Base-by-base conservation (phyloP, 1,140 invertebrate species). In the Oscheius sp. region DNA sequence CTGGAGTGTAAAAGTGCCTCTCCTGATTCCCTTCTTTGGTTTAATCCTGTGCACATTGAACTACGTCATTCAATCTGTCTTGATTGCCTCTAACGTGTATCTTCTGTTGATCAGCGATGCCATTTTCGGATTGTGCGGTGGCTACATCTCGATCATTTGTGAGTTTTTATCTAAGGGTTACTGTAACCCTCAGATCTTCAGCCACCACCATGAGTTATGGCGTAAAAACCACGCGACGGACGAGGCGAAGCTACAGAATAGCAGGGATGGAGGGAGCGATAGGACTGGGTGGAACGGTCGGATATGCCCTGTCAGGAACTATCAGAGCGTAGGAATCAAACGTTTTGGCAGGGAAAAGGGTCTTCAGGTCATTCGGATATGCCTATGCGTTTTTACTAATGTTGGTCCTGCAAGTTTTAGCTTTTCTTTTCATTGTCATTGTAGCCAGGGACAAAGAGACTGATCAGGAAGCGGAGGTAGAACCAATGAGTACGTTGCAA, bases 21-120 rank as follows among this genome's bases (percentile, higher is more conserved):
- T 82, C 23, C 23, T 81, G n/a, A 74, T 81, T 28, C 80, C 79
- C 3, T 74, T 83, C 46, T 7, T 79, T 74, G 80, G 80, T n/a
- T 45, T 81, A 18, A 55, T 81, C 46, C 29, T 81, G n/a, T 58
- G 59, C 15, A 73, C 78, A 34, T 29, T 82, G 26, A 81, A 81
- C 49, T 81, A 81, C 67, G 61, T 81, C 3, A 29, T 83, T 10
- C 80, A 81, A 62, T 63, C 74, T 28, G 38, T 64, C 32, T 76
- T 68, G 32, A 70, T 81, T 52, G 15, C 65, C n/a, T 73, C 36
- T 55, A 78, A 77, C 64, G 63, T 68, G 2, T 81, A 81, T 67
- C 80, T 52, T 35, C 63, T 81, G 31, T 31, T 81, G 35, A 61
- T 81, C 36, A 79, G 80, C 46, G 79, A 81, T 62, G 46, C 80